phyloP scores from a whole-genome alignment of 1,140 invertebrate genomes.

The Periplaneta americana region DNA sequence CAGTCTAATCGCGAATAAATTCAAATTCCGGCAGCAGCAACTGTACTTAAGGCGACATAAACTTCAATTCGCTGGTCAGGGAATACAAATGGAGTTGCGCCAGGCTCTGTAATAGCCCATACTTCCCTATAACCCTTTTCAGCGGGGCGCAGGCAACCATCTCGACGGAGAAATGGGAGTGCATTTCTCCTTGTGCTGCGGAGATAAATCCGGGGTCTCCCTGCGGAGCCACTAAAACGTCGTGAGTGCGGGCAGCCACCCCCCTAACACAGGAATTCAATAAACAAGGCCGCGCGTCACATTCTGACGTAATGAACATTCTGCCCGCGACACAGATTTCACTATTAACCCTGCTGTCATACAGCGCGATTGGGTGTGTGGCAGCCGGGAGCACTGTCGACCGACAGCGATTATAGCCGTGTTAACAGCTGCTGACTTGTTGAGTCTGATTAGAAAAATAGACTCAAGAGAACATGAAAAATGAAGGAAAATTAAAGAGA shows the following conservation, averaged over 20 bases:
- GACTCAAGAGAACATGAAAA: no score
- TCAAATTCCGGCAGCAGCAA: no score
- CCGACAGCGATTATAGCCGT: neutral
- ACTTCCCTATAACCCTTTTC: neutral
- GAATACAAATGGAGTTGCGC: neutral
- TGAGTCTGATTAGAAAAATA: no score
- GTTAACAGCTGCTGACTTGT: no score
- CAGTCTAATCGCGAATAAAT: no score
- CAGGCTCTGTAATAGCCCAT: neutral
- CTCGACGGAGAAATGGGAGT: neutral
- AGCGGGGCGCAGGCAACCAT: neutral
- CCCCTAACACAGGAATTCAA: neutral
- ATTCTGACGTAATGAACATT: neutral
- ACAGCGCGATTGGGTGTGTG: no score
- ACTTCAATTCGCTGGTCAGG: neutral
- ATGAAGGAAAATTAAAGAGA: no score
- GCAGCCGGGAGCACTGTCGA: no score
- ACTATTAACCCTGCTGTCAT: neutral
- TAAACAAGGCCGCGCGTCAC: neutral
- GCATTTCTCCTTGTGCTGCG: neutral
- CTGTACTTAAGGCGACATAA: neutral
- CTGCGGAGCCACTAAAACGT: neutral
- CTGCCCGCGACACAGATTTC: neutral
- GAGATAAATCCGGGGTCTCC: neutral
- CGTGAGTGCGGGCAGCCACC: neutral